phyloP scores from a whole-genome alignment of 2,888 invertebrate genomes.

The Tromatobia lineatoria region DNA sequence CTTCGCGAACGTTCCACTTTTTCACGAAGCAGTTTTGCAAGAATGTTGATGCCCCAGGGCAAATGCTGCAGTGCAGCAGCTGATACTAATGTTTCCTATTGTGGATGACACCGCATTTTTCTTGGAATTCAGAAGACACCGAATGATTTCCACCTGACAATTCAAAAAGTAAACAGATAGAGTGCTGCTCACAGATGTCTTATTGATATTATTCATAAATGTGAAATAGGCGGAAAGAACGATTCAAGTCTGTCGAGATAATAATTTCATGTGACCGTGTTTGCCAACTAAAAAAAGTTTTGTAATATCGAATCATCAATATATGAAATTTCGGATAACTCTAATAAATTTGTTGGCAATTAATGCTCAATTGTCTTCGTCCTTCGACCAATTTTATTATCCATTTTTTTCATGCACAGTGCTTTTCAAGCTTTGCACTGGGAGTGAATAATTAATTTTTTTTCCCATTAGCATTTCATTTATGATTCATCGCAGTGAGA shows the following conservation, averaged over 20 bases:
- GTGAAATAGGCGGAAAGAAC: neutral
- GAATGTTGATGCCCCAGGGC: slow-evolving; percentile 12
- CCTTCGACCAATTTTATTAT: neutral
- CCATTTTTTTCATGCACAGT: neutral
- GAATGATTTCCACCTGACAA: neutral
- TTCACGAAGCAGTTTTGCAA: neutral
- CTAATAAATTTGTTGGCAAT: too few relatives aligned
- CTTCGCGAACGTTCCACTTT: neutral
- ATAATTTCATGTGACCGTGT: too few relatives aligned
- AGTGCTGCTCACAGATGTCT: neutral
- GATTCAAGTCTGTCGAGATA: neutral
- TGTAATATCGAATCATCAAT: too few relatives aligned
- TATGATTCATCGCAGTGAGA: neutral
- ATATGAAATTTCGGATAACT: too few relatives aligned
- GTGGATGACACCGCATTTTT: neutral
- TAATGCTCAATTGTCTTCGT: too few relatives aligned
- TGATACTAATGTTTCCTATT: neutral
- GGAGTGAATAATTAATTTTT: neutral
- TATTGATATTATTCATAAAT: neutral
- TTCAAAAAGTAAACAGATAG: neutral
- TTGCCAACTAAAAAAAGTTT: neutral
- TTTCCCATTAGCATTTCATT: neutral
- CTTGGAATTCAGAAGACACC: neutral
- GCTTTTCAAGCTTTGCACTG: neutral
- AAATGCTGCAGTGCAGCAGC: neutral